These are phyloP conservation scores for Rhinopomastus cyanomelas DNA, from an alignment of 2,113 vertebrate species.

Conservation along the genomic window DNA sequence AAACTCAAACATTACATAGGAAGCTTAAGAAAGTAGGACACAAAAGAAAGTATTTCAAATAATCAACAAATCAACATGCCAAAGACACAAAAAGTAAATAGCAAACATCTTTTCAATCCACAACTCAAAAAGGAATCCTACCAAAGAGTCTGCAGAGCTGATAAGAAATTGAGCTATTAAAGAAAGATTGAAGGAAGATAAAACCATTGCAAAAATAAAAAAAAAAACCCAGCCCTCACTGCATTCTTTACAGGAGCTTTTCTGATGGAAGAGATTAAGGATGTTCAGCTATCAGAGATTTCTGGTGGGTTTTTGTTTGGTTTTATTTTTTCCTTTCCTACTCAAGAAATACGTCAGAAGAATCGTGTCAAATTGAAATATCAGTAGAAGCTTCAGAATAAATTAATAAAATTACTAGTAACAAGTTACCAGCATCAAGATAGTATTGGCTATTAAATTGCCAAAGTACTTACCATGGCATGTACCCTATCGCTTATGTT, in stretches of 20 bases:
- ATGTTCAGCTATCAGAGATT: not conserved
- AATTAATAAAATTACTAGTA: constrained; percentile 61
- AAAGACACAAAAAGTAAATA: not conserved
- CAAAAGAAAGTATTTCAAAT: not conserved
- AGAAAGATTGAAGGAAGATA: constrained; percentile 7
- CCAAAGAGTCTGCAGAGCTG: not conserved
- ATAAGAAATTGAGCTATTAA: constrained; percentile 41
- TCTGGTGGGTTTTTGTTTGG: not conserved
- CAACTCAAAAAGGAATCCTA: not conserved
- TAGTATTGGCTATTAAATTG: constrained; percentile 14
- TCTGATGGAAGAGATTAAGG: constrained; percentile 21
- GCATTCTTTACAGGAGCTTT: not conserved
- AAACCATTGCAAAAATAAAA: not conserved
- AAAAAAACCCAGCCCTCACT: not conserved
- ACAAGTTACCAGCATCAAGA: constrained; percentile 27
- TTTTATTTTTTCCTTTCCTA: not conserved
- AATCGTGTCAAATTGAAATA: constrained; percentile 49
- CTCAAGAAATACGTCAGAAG: constrained; percentile 1
- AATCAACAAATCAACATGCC: not conserved
- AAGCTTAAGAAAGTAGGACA: not conserved
- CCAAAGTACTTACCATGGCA: not conserved
- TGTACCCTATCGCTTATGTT: not conserved
- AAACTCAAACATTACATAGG: not conserved
- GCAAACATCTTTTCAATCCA: not conserved
- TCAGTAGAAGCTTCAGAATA: constrained; percentile 49